Evolutionary conservation across 2,888 invertebrate genomes (phyloP), one percentile per base, ranked within the genome.

Genomic region (Nemapogon koenigi): DNA sequence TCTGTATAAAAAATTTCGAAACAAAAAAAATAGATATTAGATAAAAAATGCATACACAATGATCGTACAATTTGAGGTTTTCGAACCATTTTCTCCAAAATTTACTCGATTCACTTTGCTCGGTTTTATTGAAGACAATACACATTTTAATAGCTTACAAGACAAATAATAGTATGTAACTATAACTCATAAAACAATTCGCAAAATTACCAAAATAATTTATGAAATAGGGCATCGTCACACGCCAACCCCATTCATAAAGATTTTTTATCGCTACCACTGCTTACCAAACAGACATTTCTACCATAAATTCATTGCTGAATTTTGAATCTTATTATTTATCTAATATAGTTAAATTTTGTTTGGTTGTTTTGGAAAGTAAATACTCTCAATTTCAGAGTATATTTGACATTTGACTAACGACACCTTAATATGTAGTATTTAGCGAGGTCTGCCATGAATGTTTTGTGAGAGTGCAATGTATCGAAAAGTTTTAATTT

Each of bases 401-500:
- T 33, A 35, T 17, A 17, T 33, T 31, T 56, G 62, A 68, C 63
- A 62, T 68, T 69, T 65, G 66, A 66, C 66, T 76, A 78, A 76
- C 69, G 75, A 76, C 62, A 70, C 68, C 66, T 71, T 76, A 73
- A 78, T 76, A 58, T 49, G 49, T 53, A 62, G 73, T 73, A 72
- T 72, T 78, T 76, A 78, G 75, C 65, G 58, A 61, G 57, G 51
- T 60, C 59, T 57, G 59, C 60, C 62, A 63, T 59, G 60, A 60
- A 64, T 59, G 58, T 57, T 67, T 76, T 78, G 75, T 75, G 61
- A 56, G 53, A 51, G 62, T 48, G 71, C 66, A 75, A 75, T 76
- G 78, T 78, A 73, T 69, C 64, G 75, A 62, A 60, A 72, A 76
- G 55, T 76, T 78, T 76, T 76, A 78, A 78, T 78, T 75, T 72